Base-by-base conservation (phyloP, 2,113 vertebrate species). In the Parotia lawesii region DNA sequence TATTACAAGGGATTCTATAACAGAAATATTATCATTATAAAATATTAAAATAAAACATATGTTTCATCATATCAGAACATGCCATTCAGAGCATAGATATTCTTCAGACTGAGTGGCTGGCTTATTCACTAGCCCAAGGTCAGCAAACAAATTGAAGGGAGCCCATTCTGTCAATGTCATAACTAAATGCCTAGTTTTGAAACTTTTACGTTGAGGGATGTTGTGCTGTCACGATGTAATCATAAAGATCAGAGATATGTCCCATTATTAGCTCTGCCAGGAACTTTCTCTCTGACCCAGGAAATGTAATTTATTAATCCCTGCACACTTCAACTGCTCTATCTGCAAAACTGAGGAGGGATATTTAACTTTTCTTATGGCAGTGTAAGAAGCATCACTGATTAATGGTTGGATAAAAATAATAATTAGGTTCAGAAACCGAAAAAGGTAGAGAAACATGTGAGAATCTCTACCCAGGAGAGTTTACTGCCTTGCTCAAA, bases 251-350 rank as follows among this genome's bases (percentile, higher is more conserved):
- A 87, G 45, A 92, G 58, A 88, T 64, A 11, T 47, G 44, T 65
- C 47, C 45, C 65, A 56, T 74, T 83, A 90, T 86, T 74, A 80
- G 50, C 44, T 89, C 66, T 94, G 53, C 70, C 53, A 31, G 31
- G 62, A 83, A 53, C 54, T 95, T 94, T 85, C 74, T 91, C 42
- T 73, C 42, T 93, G 80, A 94, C 90, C 74, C 70, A 74, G 75
- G 69, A 90, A 92, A 93, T 65, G 70, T 87, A 87, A 89, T 94
- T 92, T 93, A 58, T 87, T 97, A 83, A 94, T 79, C 27, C 12
- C 61, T 82, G 48, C 53, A 84, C n/a, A 53, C 29, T 92, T 93
- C 66, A 91, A 9, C 65, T 88, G 83, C 14, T 92, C 25, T 70
- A 8, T 92, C 62, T 82, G 62, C 22, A 71, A 79, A 86, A 89